Evolutionary conservation across 2,113 vertebrate genomes (phyloP), one percentile per base, ranked within the genome.

Genomic region (Tragelaphus imberbis): DNA sequence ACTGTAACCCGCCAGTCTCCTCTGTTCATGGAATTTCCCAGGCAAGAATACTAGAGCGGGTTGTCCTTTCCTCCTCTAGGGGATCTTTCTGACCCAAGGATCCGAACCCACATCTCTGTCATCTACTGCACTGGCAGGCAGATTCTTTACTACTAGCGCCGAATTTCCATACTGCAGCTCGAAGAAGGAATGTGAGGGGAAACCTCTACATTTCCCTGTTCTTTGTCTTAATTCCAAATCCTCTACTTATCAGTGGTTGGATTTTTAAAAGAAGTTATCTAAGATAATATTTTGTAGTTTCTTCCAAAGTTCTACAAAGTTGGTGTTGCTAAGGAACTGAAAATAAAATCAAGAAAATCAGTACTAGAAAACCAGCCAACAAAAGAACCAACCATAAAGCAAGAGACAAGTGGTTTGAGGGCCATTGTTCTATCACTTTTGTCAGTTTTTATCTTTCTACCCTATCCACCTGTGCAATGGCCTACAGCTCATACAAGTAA

Each of bases 261-360:
- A 53, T 33, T 84, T 53, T 17, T 7, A 51, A 81, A 65, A 17
- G 14, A n/a, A 61, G 16, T 47, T 91, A 68, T 55, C 36, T 55
- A 44, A 90, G 93, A 88, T 21, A 95, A 58, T 65, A 47, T 65
- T 92, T 89, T 88, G 89, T 71, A 59, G 8, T 30, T 68, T 75
- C 59, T 47, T 77, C 30, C 63, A 65, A 49, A 80, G 47, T 33
- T 88, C 56, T 23, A 49, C 36, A 25, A 58, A 44, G 27, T 61
- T 93, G 55, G 40, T 84, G 12, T 92, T 95, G 89, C 36, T 33
- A 63, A 85, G 65, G 61, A 88, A 30, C 33, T 65, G 61, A 93
- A 89, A 88, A 90, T 95, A 93, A 95, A 96, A 93, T 81, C 55
- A 97, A 81, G 59, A 94, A 56, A 75, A 77, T 88, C 88, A 96